Base-by-base conservation (phyloP, 1,140 invertebrate genomes). In the Anagrus nilaparvatae region DNA sequence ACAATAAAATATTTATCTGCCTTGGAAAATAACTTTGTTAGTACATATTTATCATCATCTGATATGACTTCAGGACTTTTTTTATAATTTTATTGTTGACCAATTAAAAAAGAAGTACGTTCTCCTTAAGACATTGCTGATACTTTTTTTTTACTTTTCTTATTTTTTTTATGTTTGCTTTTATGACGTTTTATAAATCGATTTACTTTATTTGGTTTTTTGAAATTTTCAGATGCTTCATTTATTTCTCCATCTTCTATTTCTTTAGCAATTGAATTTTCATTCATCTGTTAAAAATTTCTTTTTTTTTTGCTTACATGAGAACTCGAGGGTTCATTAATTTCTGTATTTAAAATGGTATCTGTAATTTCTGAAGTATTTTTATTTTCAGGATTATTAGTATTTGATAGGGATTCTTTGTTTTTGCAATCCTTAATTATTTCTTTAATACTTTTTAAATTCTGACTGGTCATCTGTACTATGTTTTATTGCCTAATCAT, bases 1-100 rank as follows among this genome's bases (percentile, higher is more conserved):
- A n/a, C n/a, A n/a, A n/a, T n/a, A n/a, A n/a, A n/a, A 12, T 10
- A 40, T 46, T 59, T 61, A 73, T 72, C 70, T 29, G 77, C 70
- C 64, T 81, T 82, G 32, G 77, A 71, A 50, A 86, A 84, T 19
- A 86, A 58, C 55, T 77, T 81, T 16, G 71, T 61, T 3, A 86
- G 60, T 3, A 86, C 79, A 57, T 84, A 86, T 51, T 83, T 76
- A 63, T 85, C 80, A 52, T 81, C 72, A 19, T 51, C 54, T 29
- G 53, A 48, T 40, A 54, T 34, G 14, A 55, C 42, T 34, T 67
- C 49, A 46, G 63, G 58, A 18, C 60, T 37, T 19, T 56, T 34
- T 3, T 62, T 58, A 52, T 63, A 59, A 3, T 58, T 61, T 5
- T 63, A 33, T 34, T 59, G 53, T 39, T 61, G 55, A 8, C 61